Evolutionary conservation across 2,113 vertebrate species (phyloP).

Genomic region (Hyla sarda): DNA sequence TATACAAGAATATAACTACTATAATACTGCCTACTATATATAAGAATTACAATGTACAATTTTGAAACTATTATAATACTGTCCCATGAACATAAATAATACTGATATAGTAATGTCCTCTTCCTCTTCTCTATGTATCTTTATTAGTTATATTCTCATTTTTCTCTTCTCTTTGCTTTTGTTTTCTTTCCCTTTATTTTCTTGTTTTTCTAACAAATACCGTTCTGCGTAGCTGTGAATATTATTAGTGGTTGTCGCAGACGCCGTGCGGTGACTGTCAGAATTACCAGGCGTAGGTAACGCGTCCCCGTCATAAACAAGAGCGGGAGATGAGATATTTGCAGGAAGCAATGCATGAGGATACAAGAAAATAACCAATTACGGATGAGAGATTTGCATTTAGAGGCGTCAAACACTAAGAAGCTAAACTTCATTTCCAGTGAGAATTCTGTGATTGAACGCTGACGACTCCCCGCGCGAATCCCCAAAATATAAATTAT

Average conservation of each 20-base stretch:
- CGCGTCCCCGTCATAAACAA: neutral
- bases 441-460: neutral
- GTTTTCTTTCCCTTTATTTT: no score
- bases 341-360: conserved; percentile 17
- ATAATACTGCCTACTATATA: neutral
- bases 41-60: neutral
- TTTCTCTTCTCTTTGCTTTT: no score
- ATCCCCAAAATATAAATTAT: neutral
- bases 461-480: neutral
- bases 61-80: neutral
- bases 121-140: no score
- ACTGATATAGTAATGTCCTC: no score
- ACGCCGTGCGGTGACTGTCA: neutral
- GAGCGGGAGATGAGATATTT: neutral
- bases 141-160: no score
- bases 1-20: conserved; percentile 16
- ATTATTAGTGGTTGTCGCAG: neutral
- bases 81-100: no score
- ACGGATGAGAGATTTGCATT: conserved; percentile 18
- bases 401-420: neutral
- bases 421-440: conserved; percentile 1
- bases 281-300: neutral
- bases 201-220: neutral
- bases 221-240: neutral
- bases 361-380: conserved; percentile 36